These are phyloP conservation scores for Odontocolon sp. DNA, from an alignment of 2,888 invertebrate genomes.

Conservation along the genomic window DNA sequence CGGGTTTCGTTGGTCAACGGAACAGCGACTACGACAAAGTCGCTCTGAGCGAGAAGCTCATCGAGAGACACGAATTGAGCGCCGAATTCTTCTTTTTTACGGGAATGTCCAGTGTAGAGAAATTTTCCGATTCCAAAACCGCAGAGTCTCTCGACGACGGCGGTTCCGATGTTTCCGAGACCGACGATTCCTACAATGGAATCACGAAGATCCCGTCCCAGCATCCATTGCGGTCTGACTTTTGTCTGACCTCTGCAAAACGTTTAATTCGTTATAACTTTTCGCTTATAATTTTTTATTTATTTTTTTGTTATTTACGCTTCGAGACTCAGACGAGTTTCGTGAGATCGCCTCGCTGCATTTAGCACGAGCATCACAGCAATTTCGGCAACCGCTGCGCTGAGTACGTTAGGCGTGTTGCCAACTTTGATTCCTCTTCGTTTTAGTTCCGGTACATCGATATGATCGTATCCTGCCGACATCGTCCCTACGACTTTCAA, in stretches of 20 bases:
- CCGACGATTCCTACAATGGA: slow-evolving; percentile 93
- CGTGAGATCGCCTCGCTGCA: slow-evolving; percentile 89
- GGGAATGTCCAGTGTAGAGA: slow-evolving; percentile 87
- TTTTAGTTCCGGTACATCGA: slow-evolving; percentile 88
- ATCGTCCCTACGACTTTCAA: slow-evolving; percentile 90
- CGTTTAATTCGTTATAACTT: too few relatives aligned
- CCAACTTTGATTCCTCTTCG: slow-evolving; percentile 89
- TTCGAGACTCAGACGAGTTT: slow-evolving; percentile 86
- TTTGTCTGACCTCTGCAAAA: slow-evolving; percentile 85
- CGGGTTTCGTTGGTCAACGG: slow-evolving; percentile 87
- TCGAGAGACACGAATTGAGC: slow-evolving; percentile 87
- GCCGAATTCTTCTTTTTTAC: slow-evolving; percentile 81
- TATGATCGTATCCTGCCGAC: slow-evolving; percentile 93
- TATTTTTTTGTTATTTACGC: slow-evolving; percentile 80
- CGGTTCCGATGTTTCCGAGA: slow-evolving; percentile 90
- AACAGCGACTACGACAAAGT: slow-evolving; percentile 88
- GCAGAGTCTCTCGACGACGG: slow-evolving; percentile 87
- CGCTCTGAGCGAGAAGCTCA: slow-evolving; percentile 86
- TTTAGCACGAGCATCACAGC: slow-evolving; percentile 89
- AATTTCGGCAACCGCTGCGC: slow-evolving; percentile 91
- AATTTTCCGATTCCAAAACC: slow-evolving; percentile 88
- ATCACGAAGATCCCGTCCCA: slow-evolving; percentile 89
- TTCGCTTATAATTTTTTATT: neutral
- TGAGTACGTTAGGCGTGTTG: slow-evolving; percentile 89
- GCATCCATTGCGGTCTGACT: slow-evolving; percentile 87